A percentile compares a stretch with the other conserved stretches of the same genome.
These are phyloP conservation scores for Conus betulinus DNA, from an alignment of 1,140 invertebrate species.

Conservation along the genomic window DNA sequence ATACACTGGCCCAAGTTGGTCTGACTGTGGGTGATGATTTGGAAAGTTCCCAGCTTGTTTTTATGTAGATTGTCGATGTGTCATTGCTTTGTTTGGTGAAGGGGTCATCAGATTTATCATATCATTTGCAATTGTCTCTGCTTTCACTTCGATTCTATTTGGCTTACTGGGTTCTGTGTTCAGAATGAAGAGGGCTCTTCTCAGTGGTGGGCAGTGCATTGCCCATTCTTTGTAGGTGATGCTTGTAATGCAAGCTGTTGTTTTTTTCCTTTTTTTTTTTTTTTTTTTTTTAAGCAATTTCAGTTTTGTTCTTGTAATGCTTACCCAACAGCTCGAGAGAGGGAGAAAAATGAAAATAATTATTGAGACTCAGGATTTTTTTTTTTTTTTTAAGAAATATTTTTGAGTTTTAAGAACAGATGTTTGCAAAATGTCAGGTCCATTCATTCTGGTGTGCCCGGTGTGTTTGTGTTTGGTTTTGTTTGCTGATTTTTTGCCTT, in stretches of 20 bases:
- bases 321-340: too few species aligned
- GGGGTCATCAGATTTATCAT: background rate
- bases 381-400: background rate
- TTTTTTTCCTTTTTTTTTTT: background rate
- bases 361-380: background rate
- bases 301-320: too few species aligned
- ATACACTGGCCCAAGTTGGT: too few species aligned
- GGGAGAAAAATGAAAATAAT: too few species aligned
- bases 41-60: too few species aligned
- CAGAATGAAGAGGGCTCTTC: background rate
- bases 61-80: too few species aligned
- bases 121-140: background rate
- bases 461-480: background rate
- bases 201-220: background rate
- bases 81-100: background rate
- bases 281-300: background rate
- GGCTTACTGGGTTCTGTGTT: background rate
- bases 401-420: background rate
- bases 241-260: background rate
- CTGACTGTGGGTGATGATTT: too few species aligned
- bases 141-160: background rate
- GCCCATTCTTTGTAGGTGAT: too few species aligned
- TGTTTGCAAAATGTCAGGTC: background rate
- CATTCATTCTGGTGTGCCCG: background rate
- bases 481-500: background rate